Evolutionary conservation across 2,113 vertebrate species (phyloP).

Genomic region (Cercocebus atys): DNA sequence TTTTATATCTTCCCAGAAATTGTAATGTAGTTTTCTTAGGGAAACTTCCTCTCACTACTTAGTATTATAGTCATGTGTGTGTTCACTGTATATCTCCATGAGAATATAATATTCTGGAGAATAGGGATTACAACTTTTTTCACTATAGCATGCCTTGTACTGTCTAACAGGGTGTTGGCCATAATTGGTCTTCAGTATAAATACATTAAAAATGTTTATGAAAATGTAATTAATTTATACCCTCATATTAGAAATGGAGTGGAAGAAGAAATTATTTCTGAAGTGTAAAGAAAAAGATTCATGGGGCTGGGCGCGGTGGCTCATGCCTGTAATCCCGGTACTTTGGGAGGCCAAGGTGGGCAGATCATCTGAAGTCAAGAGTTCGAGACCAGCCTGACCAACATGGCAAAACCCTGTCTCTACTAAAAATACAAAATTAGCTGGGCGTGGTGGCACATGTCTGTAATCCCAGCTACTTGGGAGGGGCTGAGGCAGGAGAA

Average conservation of each 20-base stretch:
- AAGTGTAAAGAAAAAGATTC: not conserved
- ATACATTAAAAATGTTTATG: not conserved
- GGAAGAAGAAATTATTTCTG: not conserved
- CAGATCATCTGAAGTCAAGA: no score
- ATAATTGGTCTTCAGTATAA: not conserved
- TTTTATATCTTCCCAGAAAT: not conserved
- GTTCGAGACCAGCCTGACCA: no score
- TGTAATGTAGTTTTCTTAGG: not conserved
- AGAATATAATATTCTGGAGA: not conserved
- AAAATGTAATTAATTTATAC: not conserved
- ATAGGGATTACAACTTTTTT: not conserved
- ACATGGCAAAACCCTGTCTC: no score
- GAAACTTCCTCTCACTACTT: not conserved
- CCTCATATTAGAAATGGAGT: not conserved
- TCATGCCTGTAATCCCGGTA: no score
- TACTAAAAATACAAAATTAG: no score
- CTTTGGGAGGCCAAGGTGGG: no score
- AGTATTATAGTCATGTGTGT: not conserved
- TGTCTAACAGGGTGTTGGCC: not conserved
- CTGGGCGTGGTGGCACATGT: no score
- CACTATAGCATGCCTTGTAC: not conserved
- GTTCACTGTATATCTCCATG: not conserved
- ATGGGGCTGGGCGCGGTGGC: not conserved
- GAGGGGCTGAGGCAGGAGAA: no score
- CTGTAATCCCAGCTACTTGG: no score